Conservation (phyloP, 2,113 vertebrate genomes). For the Lichenostomus cassidix region DNA sequence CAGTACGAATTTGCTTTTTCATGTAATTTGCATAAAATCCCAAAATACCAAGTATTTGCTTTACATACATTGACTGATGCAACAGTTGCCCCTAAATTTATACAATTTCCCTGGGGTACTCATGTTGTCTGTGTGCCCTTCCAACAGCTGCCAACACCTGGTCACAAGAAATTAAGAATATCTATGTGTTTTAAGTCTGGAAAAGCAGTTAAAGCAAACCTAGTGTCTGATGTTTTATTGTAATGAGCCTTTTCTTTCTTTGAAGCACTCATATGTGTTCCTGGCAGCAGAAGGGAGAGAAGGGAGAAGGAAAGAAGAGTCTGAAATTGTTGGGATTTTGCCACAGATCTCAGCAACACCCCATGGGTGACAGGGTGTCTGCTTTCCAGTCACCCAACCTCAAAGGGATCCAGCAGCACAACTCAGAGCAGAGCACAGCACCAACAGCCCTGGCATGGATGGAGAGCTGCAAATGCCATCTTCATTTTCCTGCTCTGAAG, state of each 20-base stretch:
- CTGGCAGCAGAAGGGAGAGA: neutral
- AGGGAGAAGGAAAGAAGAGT: neutral
- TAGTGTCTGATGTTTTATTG: neutral
- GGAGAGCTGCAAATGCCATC: neutral
- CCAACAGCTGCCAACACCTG: neutral
- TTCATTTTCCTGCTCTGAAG: neutral
- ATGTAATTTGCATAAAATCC: neutral
- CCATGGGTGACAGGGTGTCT: neutral
- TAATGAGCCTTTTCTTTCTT: neutral
- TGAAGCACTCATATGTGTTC: rapidly evolving
- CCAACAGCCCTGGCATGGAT: neutral
- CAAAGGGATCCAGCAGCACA: neutral
- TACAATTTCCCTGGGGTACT: neutral
- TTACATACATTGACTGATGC: neutral
- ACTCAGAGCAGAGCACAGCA: neutral
- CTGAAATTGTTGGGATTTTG: neutral
- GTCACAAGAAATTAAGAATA: neutral
- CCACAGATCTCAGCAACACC: neutral
- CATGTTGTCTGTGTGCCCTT: neutral
- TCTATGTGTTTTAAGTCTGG: neutral
- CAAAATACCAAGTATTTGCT: neutral
- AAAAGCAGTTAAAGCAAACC: neutral
- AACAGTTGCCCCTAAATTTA: neutral
- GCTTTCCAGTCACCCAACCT: no score
- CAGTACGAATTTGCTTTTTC: neutral